Evolutionary conservation across 2,888 invertebrate species (phyloP), one percentile per base, ranked within the genome.

Genomic region (Nomada hirtipes): DNA sequence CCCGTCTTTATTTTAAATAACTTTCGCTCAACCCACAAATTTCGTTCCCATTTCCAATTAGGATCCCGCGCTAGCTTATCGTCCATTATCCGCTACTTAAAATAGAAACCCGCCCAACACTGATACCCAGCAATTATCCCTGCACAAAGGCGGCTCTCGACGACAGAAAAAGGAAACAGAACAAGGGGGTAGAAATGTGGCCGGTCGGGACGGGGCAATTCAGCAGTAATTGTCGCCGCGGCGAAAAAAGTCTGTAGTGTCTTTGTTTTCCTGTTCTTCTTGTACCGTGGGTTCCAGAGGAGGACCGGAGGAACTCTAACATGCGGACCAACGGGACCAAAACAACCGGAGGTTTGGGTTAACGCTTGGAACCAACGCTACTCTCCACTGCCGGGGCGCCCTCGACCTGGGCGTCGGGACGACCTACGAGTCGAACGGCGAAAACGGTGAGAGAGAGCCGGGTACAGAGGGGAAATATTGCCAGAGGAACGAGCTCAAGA

Each of bases 281-380:
- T 81, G 85, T 89, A 85, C 88, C 82, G 88, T 89, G 88, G 89
- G 90, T 93, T 92, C 75, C 95, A 95, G 95, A 95, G 93, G 94
- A 95, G 89, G 95, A 94, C 92, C 94, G 94, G 90, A 94, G 94
- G 92, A 95, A 94, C 93, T 95, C 95, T 90, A 95, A 95, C 93
- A 94, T 95, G 91, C 94, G 95, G 91, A 95, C 95, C 91, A 95
- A 95, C 93, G 95, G 95, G 94, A 95, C 95, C 93, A 95, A 95
- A 92, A 91, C 93, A 93, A 93, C 94, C 89, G 94, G 94, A 91
- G 94, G 94, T 89, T 94, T 94, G 91, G 93, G 94, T 90, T 94
- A 92, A 90, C 18, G 88, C 63, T 15, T 77, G 77, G 64, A 83
- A 86, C 81, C 84, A 85, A 81, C 83, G 74, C 88, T 86, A 88